phyloP scores from a whole-genome alignment of 2,113 vertebrate species.

The Gobiocypris rarus region DNA sequence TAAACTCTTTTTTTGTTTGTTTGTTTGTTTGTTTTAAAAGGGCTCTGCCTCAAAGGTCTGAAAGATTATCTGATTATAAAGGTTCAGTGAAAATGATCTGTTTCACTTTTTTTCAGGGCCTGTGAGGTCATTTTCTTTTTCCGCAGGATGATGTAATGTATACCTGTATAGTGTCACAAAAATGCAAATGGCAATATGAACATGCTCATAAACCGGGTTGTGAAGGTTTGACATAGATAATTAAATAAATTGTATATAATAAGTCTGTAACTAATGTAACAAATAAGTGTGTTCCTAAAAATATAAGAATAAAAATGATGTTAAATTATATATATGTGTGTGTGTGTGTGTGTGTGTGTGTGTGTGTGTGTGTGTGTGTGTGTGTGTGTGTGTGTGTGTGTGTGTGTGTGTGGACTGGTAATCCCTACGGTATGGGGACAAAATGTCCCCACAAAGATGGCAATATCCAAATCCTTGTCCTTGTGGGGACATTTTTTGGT shows the following conservation, averaged over 20 bases:
- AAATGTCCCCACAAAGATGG: too few relatives aligned
- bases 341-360: too few relatives aligned
- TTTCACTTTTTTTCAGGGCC: background rate
- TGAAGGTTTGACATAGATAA: background rate
- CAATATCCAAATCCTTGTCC: too few relatives aligned
- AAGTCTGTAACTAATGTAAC: too few relatives aligned
- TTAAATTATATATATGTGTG: too few relatives aligned
- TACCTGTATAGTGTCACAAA: slow-evolving; percentile 5
- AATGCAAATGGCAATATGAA: background rate
- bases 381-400: too few relatives aligned
- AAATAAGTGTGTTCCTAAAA: too few relatives aligned
- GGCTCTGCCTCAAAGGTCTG: slow-evolving; percentile 5
- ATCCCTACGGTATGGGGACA: too few relatives aligned
- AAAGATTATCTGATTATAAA: slow-evolving; percentile 51
- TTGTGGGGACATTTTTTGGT: too few relatives aligned
- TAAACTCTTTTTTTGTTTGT: background rate
- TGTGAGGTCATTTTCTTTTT: slow-evolving; percentile 25
- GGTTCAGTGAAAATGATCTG: slow-evolving; percentile 57
- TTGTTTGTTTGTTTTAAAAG: background rate
- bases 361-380: too few relatives aligned
- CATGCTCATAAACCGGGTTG: background rate
- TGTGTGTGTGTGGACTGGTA: too few relatives aligned
- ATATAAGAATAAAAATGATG: too few relatives aligned
- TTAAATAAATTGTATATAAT: background rate
- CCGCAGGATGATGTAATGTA: slow-evolving; percentile 6